Base-by-base conservation (phyloP, 2,888 invertebrate species). In the Campopleginae sp. region DNA sequence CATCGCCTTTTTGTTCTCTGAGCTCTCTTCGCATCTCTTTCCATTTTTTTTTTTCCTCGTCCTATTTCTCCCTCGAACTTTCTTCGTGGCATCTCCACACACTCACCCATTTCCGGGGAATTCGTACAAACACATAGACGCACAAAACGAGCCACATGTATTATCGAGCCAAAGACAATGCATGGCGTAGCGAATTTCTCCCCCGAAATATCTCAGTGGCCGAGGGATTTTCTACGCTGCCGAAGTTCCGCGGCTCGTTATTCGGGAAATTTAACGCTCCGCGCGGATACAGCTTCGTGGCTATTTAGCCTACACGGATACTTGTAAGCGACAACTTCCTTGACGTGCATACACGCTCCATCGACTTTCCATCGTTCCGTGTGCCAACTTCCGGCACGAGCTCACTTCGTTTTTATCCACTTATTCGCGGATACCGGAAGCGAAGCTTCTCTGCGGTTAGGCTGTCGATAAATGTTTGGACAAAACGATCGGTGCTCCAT, bases 101-200 rank as follows among this genome's bases (percentile, higher is more conserved):
- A 31, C 61, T 38, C 38, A 51, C 54, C 23, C 61, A 65, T 74
- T 42, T 42, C 58, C n/a, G 23, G 72, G 44, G 2, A 46, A 65
- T 63, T 61, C 77, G 12, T 48, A 42, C 23, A 48, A 38, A 38
- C 38, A 44, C 46, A 19, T 10, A 8, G 10, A 38, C 54, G 31
- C 46, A 23, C 48, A 12, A 2, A 14, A 17, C 33, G 58, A 31
- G 38, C 61, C 72, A 70, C 81, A 82, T 86, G 85, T 77, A 80
- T 71, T 85, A 80, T 74, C 72, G 72, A 85, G 82, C 80, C 58
- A 63, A 63, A 80, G 79, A 80, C 71, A 71, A 71, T 80, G 38
- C 38, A 38, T 38, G 63, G 63, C 42, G 17, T 61, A 10, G 58
- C 31, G 38, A 27, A 78, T 38, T 78, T 44, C 76, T 61, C 58